phyloP scores from a whole-genome alignment of 2,797 vertebrate species.

The Gymnothorax reevesii region DNA sequence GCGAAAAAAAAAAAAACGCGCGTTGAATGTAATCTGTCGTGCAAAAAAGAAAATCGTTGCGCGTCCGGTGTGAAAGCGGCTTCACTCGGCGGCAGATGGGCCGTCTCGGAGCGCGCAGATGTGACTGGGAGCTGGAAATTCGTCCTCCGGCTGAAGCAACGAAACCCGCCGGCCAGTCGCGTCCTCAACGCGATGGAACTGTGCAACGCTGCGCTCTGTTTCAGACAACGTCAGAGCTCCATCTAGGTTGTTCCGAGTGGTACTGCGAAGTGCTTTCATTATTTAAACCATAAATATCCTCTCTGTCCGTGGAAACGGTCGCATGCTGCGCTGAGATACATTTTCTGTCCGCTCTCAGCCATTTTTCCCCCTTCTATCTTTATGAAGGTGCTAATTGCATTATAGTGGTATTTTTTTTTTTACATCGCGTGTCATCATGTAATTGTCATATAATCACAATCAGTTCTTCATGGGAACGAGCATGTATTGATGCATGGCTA shows the following conservation, averaged over 20 bases:
- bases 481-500: conserved; percentile 72
- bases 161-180: background rate
- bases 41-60: too few species aligned
- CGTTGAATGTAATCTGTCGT: too few species aligned
- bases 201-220: conserved; percentile 71
- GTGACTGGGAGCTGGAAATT: background rate
- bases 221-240: conserved; percentile 81
- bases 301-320: background rate
- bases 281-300: conserved; percentile 45
- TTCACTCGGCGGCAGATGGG: background rate
- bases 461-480: conserved; percentile 66
- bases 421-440: background rate
- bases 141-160: background rate
- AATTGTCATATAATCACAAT: conserved; percentile 65
- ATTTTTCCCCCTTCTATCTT: background rate
- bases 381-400: background rate
- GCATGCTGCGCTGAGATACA: background rate
- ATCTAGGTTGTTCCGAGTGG: conserved; percentile 77
- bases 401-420: background rate
- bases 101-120: background rate
- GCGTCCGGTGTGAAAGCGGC: too few species aligned
- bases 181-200: conserved; percentile 38
- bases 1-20: too few species aligned
- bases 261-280: conserved; percentile 69
- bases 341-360: background rate